Evolutionary conservation across 2,113 vertebrate genomes (phyloP).

Genomic region (Cinclus mexicanus): DNA sequence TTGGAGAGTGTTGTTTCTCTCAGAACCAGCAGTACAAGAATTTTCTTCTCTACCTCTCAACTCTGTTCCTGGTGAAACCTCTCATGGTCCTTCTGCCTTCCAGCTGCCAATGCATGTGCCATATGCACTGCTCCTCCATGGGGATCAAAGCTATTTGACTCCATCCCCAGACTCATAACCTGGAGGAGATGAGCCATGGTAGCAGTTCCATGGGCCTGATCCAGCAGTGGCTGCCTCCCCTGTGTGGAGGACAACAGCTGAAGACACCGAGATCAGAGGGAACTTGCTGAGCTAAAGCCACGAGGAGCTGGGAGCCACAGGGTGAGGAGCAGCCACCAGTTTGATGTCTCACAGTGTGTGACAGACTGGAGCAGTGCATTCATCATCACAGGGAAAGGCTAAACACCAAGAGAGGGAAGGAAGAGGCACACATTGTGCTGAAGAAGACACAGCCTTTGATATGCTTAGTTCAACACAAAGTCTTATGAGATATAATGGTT

Average conservation of each 20-base stretch:
- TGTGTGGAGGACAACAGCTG: not conserved
- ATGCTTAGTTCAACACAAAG: not conserved
- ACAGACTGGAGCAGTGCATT: not conserved
- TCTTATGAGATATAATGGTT: not conserved
- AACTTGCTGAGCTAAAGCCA: not conserved
- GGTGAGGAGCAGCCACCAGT: not conserved
- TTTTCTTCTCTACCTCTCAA: not conserved
- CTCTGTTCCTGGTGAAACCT: not conserved
- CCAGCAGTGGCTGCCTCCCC: not conserved
- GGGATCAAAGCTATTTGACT: not conserved
- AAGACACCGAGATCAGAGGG: not conserved
- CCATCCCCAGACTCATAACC: not conserved
- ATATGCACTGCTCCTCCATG: rapidly evolving
- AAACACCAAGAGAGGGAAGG: not conserved
- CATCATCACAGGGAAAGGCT: not conserved
- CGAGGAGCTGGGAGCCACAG: not conserved
- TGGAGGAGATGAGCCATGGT: not conserved
- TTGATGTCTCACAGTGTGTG: not conserved
- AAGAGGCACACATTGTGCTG: not conserved
- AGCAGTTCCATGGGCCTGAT: not conserved
- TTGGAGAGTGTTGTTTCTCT: not conserved
- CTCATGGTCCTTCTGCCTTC: not conserved
- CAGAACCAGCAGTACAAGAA: not conserved
- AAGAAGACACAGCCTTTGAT: not conserved
- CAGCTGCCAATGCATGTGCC: not conserved